Conservation (phyloP, 1,140 invertebrate genomes). For the Melanaphis sacchari region DNA sequence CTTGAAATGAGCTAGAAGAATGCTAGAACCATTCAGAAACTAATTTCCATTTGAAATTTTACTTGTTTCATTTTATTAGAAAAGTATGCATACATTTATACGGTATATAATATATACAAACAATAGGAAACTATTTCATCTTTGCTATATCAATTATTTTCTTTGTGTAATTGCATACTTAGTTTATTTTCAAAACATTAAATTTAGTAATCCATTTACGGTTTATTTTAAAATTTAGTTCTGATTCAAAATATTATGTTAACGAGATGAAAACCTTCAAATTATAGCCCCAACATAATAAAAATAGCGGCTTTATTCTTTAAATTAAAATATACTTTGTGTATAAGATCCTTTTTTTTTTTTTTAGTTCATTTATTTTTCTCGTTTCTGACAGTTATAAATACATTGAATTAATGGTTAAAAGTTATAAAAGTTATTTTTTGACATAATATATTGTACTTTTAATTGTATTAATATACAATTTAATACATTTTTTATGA, state of each 20-base stretch:
- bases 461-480: conserved; percentile 22
- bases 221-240: background rate
- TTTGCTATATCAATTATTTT: background rate
- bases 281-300: background rate
- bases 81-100: background rate
- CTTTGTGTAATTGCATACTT: background rate
- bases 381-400: conserved; percentile 27
- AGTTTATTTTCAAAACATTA: background rate
- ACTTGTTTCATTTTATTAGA: background rate
- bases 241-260: background rate
- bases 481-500: conserved; percentile 31
- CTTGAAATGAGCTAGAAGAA: background rate
- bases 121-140: background rate
- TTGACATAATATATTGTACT: background rate
- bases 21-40: background rate
- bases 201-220: background rate
- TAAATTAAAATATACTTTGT: conserved; percentile 11
- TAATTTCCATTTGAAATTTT: background rate
- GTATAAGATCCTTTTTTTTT: background rate
- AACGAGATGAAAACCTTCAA: background rate
- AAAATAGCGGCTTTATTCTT: background rate
- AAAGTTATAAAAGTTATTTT: conserved; percentile 43
- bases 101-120: background rate
- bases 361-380: conserved; percentile 21
- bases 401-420: conserved; percentile 46